These are phyloP conservation scores for Enoplosus armatus DNA, from an alignment of 2,797 vertebrate species.

Conservation along the genomic window DNA sequence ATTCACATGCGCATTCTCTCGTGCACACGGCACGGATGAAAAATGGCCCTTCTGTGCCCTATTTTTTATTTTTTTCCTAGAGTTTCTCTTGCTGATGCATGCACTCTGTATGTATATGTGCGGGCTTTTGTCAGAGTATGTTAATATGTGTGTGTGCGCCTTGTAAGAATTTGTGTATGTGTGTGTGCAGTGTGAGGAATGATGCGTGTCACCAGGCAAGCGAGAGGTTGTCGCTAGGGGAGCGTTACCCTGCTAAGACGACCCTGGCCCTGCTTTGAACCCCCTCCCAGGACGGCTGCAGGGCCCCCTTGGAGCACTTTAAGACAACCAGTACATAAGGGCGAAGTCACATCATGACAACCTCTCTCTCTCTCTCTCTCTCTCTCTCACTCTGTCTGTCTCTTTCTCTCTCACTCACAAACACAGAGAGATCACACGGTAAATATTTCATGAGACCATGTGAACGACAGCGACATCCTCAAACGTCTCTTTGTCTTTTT, in stretches of 20 bases:
- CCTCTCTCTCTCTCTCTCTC: conserved; percentile 41
- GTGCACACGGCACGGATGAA: conserved; percentile 58
- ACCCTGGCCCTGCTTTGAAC: conserved; percentile 83
- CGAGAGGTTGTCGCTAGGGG: conserved; percentile 73
- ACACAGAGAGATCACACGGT: conserved; percentile 58
- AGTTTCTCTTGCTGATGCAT: conserved; percentile 79
- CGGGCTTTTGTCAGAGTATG: conserved; percentile 63
- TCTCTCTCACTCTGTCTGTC: conserved; percentile 12
- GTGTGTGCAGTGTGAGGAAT: conserved; percentile 69
- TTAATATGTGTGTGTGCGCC: conserved; percentile 48
- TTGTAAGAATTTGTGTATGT: conserved; percentile 46
- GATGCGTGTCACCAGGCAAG: conserved; percentile 75
- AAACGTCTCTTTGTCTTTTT: conserved; percentile 47
- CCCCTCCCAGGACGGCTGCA: conserved; percentile 67
- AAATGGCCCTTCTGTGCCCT: conserved; percentile 70
- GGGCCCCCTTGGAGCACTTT: conserved; percentile 73
- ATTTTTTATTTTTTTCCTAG: conserved; percentile 55
- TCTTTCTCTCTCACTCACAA: conserved; percentile 35
- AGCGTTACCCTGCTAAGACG: conserved; percentile 67
- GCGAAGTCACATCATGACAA: conserved; percentile 63
- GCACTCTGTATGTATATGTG: conserved; percentile 65
- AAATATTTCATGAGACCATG: conserved; percentile 77
- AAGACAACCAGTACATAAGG: conserved; percentile 58
- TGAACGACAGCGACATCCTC: conserved; percentile 62
- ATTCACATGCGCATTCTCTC: not conserved